Conservation (phyloP, 2,797 vertebrate species). For the Eulemur albifrons region DNA sequence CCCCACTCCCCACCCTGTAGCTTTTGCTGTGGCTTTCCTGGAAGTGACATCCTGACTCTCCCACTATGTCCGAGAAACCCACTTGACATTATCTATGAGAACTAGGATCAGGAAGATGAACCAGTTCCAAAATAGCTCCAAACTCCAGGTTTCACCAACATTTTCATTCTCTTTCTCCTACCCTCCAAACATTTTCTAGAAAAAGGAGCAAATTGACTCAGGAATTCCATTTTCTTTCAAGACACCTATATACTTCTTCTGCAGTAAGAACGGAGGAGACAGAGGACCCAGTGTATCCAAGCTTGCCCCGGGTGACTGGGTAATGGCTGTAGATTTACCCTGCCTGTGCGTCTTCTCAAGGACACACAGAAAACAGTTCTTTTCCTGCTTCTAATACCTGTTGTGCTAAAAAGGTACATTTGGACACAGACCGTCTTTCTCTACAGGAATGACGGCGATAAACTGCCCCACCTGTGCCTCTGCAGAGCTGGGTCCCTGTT, state of each 20-base stretch:
- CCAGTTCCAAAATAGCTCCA: neutral
- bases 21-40: neutral
- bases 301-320: neutral
- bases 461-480: neutral
- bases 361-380: neutral
- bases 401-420: neutral
- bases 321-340: neutral
- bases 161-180: neutral
- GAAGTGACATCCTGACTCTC: neutral
- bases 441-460: neutral
- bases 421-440: neutral
- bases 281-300: neutral
- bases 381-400: neutral
- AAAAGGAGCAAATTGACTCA: neutral
- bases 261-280: neutral
- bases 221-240: neutral
- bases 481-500: neutral
- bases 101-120: neutral
- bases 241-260: neutral
- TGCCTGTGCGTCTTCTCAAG: neutral
- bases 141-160: neutral
- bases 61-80: neutral
- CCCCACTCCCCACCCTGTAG: neutral
- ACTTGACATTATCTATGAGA: neutral
- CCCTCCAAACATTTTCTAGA: neutral